phyloP scores from a whole-genome alignment of 1,140 invertebrate species.

The Pristionchus pacificus region DNA sequence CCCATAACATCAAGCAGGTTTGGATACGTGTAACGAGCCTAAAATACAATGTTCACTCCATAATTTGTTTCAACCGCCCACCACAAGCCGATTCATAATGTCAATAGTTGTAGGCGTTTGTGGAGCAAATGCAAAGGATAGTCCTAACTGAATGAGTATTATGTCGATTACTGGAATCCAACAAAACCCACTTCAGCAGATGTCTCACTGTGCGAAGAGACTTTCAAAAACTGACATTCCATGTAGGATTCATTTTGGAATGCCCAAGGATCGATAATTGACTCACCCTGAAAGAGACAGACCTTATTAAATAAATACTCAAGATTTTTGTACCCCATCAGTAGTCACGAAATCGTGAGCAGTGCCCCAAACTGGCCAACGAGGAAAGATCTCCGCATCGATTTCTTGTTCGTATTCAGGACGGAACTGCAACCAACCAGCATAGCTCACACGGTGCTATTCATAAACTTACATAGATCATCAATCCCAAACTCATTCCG shows the following conservation, averaged over 20 bases:
- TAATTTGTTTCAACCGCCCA: conserved; percentile 1
- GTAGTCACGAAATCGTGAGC: conserved; percentile 38
- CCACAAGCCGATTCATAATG: conserved; percentile 28
- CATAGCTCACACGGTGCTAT: background rate
- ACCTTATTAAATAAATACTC: no score
- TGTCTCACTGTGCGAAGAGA: no score
- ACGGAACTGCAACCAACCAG: conserved; percentile 32
- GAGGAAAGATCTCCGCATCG: conserved; percentile 18
- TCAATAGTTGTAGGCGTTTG: conserved; percentile 10
- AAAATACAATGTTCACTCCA: background rate
- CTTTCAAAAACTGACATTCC: no score
- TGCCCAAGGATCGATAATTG: no score
- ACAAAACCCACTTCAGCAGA: no score
- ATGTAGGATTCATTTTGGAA: no score
- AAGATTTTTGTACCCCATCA: conserved; percentile 37
- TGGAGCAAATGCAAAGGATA: conserved; percentile 30
- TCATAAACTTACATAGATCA: conserved; percentile 39
- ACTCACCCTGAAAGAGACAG: no score
- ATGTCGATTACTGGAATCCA: no score
- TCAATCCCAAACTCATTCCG: conserved; percentile 41
- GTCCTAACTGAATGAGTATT: no score
- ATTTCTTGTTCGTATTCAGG: conserved; percentile 37
- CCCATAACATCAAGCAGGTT: conserved; percentile 1
- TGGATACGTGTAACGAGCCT: conserved; percentile 8
- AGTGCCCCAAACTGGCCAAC: conserved; percentile 39